phyloP scores from a whole-genome alignment of 2,888 invertebrate genomes.

The Conomelus anceps region DNA sequence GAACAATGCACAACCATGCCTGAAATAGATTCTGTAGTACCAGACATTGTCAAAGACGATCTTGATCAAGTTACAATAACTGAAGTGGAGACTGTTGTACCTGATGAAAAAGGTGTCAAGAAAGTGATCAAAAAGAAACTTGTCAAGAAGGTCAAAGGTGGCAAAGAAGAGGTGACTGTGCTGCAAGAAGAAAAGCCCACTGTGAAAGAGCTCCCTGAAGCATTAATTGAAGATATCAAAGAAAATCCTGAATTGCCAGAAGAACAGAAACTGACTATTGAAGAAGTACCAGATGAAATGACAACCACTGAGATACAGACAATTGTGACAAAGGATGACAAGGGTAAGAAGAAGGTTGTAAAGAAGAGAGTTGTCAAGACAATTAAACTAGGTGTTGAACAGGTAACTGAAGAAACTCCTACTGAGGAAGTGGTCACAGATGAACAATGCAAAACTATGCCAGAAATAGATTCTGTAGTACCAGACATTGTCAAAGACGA shows the following conservation, averaged over 20 bases:
- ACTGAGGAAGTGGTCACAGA: too few relatives aligned
- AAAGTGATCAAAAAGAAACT: slow-evolving; percentile 14
- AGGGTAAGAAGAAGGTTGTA: too few relatives aligned
- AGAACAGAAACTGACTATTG: neutral
- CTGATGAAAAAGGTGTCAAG: neutral
- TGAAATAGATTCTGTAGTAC: slow-evolving; percentile 6
- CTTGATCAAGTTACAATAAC: neutral
- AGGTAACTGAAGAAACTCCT: too few relatives aligned
- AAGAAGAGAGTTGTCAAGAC: too few relatives aligned
- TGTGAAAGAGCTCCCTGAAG: too few relatives aligned
- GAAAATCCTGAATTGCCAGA: neutral
- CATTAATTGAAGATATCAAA: too few relatives aligned
- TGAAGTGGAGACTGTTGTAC: slow-evolving; percentile 12
- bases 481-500: too few relatives aligned
- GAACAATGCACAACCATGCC: slow-evolving; percentile 6
- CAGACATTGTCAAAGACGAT: neutral
- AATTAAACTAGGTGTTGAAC: too few relatives aligned
- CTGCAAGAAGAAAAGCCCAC: slow-evolving; percentile 15
- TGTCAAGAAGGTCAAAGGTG: slow-evolving; percentile 22
- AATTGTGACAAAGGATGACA: too few relatives aligned
- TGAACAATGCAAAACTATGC: too few relatives aligned
- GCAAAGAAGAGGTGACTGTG: slow-evolving; percentile 24
- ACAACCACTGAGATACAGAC: too few relatives aligned
- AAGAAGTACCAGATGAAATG: neutral
- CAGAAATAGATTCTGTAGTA: too few relatives aligned